Evolutionary conservation across 1,140 invertebrate species (phyloP).

Genomic region (Nymphalis io): DNA sequence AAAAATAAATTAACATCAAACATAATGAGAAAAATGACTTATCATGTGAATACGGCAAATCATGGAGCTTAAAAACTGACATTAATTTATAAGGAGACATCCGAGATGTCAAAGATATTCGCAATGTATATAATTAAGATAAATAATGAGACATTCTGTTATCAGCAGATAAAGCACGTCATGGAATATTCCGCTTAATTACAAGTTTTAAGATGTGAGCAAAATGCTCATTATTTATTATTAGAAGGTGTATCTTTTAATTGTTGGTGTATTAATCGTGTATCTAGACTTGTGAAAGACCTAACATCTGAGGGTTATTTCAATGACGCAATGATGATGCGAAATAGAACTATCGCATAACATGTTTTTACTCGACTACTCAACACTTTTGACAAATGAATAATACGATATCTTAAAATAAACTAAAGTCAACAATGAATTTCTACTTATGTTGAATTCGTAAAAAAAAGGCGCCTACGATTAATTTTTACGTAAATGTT

Average conservation of each 20-base stretch:
- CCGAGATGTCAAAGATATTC: constrained; percentile 36
- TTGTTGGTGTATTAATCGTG: background rate
- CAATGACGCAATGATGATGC: background rate
- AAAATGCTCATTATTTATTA: constrained; percentile 6
- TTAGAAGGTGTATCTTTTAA: background rate
- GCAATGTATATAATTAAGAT: constrained; percentile 50
- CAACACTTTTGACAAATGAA: too few relatives aligned
- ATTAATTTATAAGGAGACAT: constrained; percentile 52
- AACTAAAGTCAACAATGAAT: too few relatives aligned
- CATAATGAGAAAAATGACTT: background rate
- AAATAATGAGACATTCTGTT: constrained; percentile 56
- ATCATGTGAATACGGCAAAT: constrained; percentile 44
- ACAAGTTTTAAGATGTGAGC: constrained; percentile 27
- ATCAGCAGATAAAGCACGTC: constrained; percentile 50
- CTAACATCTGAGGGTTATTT: background rate
- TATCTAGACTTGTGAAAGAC: background rate
- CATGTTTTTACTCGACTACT: background rate
- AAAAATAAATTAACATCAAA: background rate
- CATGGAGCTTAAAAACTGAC: constrained; percentile 44
- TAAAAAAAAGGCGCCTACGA: background rate
- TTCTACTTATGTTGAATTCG: background rate
- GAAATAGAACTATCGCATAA: background rate
- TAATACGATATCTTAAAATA: too few relatives aligned
- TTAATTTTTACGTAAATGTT: too few relatives aligned
- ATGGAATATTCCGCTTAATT: constrained; percentile 65